phyloP scores from a whole-genome alignment of 2,113 vertebrate species.

The Galeopterus variegatus region DNA sequence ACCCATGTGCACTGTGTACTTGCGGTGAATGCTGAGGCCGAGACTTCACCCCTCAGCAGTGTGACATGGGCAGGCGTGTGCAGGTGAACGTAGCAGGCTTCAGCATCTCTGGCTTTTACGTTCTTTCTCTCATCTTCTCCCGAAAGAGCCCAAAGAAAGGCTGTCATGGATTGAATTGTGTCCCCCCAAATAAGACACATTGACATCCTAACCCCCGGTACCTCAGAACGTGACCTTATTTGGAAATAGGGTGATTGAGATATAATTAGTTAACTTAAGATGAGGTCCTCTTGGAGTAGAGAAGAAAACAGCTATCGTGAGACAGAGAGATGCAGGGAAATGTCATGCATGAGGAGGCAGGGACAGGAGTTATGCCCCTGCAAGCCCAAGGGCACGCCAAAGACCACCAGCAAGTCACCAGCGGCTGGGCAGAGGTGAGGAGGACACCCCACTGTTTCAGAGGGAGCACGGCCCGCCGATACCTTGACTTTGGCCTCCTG shows the following conservation, averaged over 20 bases:
- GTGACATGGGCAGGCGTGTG: not conserved
- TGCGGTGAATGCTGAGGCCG: not conserved
- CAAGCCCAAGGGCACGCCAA: not conserved
- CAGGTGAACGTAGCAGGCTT: no score
- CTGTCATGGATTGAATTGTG: not conserved
- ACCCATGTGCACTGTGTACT: not conserved
- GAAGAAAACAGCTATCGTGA: not conserved
- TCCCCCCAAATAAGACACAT: not conserved
- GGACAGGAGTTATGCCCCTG: no score
- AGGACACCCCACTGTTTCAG: not conserved
- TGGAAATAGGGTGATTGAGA: not conserved
- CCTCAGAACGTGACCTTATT: not conserved
- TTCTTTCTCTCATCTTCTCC: not conserved
- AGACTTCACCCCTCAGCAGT: fast-evolving
- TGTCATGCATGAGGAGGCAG: not conserved
- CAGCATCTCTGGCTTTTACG: not conserved
- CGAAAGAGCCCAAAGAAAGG: not conserved
- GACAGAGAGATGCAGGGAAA: not conserved
- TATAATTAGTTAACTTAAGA: not conserved
- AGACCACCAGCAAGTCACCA: not conserved
- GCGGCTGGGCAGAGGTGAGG: not conserved
- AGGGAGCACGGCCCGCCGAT: not conserved
- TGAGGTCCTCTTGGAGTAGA: not conserved
- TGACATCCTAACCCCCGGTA: not conserved
- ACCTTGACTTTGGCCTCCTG: not conserved